Evolutionary conservation across 30 jellyfish, hydroid and myxozoan species (phyloP).

Genomic region (Thelohanellus kitauei): DNA sequence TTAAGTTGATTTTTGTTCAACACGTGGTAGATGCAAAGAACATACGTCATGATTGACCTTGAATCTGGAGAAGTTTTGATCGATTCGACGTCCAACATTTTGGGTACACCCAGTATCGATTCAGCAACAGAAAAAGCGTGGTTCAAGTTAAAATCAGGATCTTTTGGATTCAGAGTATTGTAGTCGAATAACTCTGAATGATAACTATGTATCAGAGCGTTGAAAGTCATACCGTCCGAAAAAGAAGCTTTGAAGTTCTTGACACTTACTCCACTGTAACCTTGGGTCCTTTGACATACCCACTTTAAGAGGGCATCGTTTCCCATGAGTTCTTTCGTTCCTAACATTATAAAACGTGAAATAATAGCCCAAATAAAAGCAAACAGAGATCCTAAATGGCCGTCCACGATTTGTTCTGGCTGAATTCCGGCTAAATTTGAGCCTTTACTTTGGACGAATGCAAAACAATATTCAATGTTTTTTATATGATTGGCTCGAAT

Average conservation of each 20-base stretch:
- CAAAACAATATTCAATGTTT: constrained; percentile 61
- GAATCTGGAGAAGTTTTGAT: constrained; percentile 74
- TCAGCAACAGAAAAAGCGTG: constrained; percentile 98
- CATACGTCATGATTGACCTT: constrained; percentile 93
- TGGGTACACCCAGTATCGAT: constrained; percentile 60
- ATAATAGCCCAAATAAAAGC: constrained; percentile 98
- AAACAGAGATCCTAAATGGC: constrained; percentile 56
- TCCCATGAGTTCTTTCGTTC: constrained; percentile 33
- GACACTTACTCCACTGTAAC: constrained; percentile 86
- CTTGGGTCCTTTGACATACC: constrained; percentile 94
- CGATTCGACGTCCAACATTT: constrained; percentile 99
- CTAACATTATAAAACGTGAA: constrained; percentile 81
- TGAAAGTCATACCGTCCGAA: constrained; percentile 91
- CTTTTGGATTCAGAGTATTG: constrained; percentile 51
- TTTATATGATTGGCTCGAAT: constrained; percentile 75
- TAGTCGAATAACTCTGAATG: constrained; percentile 88
- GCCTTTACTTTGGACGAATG: constrained; percentile 51
- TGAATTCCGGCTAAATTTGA: constrained; percentile 77
- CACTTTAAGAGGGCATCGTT: constrained; percentile 89
- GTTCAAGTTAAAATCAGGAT: constrained; percentile 34
- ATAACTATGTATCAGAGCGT: constrained; percentile 96
- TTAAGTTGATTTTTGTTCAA: too few species aligned
- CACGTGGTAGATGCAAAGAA: constrained; percentile 83
- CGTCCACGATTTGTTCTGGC: constrained; percentile 99
- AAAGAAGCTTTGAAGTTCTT: constrained; percentile 34